A percentile compares a stretch with the other conserved stretches of the same genome.
phyloP scores from a whole-genome alignment of 1,140 invertebrate species.

The Drosophila lacteicornis region DNA sequence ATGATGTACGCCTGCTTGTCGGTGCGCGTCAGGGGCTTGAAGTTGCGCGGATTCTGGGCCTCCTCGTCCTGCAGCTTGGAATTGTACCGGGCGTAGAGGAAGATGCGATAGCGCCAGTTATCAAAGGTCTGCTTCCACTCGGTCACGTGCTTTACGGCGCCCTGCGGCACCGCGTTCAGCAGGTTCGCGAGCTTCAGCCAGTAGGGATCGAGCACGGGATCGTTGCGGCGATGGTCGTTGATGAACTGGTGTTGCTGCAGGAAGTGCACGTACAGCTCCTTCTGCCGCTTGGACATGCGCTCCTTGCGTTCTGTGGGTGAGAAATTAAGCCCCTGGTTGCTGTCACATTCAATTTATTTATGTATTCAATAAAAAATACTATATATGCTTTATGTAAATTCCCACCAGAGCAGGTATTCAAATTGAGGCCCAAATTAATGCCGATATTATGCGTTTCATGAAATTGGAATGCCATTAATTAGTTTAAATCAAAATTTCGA shows the following conservation, averaged over 20 bases:
- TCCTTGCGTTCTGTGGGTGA: conserved; percentile 72
- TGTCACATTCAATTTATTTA: background rate
- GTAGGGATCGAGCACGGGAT: conserved; percentile 76
- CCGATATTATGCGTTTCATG: conserved; percentile 19
- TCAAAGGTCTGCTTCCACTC: conserved; percentile 84
- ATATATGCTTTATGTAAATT: background rate
- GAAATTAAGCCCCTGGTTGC: background rate
- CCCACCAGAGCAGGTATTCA: conserved; percentile 12
- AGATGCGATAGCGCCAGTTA: conserved; percentile 82
- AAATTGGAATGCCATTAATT: conserved; percentile 12
- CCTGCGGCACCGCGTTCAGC: conserved; percentile 77
- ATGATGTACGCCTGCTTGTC: conserved; percentile 82
- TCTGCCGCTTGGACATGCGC: conserved; percentile 81
- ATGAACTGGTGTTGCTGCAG: conserved; percentile 80
- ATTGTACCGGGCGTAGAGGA: conserved; percentile 80
- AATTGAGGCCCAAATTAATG: conserved; percentile 21
- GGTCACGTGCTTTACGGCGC: conserved; percentile 78
- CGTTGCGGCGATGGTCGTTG: conserved; percentile 77
- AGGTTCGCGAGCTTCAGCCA: conserved; percentile 79
- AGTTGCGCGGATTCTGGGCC: conserved; percentile 78
- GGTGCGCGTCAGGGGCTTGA: conserved; percentile 78
- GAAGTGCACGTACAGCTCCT: conserved; percentile 80
- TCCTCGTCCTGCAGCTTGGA: conserved; percentile 79
- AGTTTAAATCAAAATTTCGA: conserved; percentile 10
- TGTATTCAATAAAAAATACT: background rate